Base-by-base conservation (phyloP, 2,113 vertebrate species). In the Microtus oregoni region DNA sequence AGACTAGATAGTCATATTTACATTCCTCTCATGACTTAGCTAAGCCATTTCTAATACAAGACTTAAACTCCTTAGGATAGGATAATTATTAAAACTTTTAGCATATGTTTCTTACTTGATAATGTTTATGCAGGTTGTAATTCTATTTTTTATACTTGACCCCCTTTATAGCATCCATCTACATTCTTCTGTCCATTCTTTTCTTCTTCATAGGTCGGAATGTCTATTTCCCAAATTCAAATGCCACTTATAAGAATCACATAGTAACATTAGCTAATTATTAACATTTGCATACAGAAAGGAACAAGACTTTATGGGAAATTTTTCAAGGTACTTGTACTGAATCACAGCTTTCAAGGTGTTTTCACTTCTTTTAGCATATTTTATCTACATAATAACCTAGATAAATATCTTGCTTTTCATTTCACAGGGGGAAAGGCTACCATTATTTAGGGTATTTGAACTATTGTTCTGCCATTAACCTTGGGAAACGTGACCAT, bases 241-340 rank as follows among this genome's bases (percentile, higher is more conserved):
- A 73, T 78, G 30, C 10, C 30, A 41, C 77, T 86, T 82, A 68
- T 22, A 95, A 96, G 14, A 95, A 72, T 86, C 81, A 77, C 41
- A 70, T 86, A 35, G 32, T 72, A 41, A 79, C 28, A 88, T 72
- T 90, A 95, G 68, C 65, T 94, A 95, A 72, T 86, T 94, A 76
- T 86, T 89, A 92, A 93, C 52, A 81, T 32, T 70, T 91, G 52
- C 19, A 87, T 82, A 83, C 79, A 15, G 32, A 94, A 97, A 94
- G 38, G 24, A 90, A n/a, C 13, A 58, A 65, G 58, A n/a, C 44
- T 90, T 88, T 73, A 88, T 41, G 22, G 19, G 68, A 32, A 85
- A 90, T 70, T 19, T 5, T 72, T 68, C 67, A 93, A 93, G 61
- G 7, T 52, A 73, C 20, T 26, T 81, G 15, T 65, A 67, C n/a